These are phyloP conservation scores for Perca schrenkii DNA, from an alignment of 2,113 vertebrate genomes.

Conservation along the genomic window DNA sequence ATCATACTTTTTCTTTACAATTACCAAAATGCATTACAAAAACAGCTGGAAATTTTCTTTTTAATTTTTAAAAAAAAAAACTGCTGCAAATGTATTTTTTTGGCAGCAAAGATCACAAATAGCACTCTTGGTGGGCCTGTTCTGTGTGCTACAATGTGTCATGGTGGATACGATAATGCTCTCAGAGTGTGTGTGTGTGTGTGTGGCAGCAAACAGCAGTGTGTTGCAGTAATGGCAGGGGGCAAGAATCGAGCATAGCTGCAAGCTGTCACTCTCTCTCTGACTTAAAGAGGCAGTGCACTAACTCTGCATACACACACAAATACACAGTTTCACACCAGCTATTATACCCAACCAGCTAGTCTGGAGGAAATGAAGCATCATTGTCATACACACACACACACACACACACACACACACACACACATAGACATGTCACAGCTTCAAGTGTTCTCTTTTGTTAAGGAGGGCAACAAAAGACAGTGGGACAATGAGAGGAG, in stretches of 20 bases:
- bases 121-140: slow-evolving; percentile 12
- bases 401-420: slow-evolving; percentile 28
- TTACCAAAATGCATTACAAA: neutral
- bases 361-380: slow-evolving; percentile 73
- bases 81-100: neutral
- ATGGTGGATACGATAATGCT: slow-evolving; percentile 44
- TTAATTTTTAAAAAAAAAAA: neutral
- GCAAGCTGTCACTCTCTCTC: slow-evolving; percentile 80
- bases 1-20: neutral
- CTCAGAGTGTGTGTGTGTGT: slow-evolving; percentile 54
- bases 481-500: slow-evolving; percentile 67
- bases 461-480: slow-evolving; percentile 66
- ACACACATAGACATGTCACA: slow-evolving; percentile 29
- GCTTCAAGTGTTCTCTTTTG: slow-evolving; percentile 64
- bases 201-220: slow-evolving; percentile 62
- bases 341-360: slow-evolving; percentile 66
- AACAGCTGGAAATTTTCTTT: neutral
- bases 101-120: neutral
- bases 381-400: slow-evolving; percentile 62
- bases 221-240: slow-evolving; percentile 70
- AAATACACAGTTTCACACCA: slow-evolving; percentile 47
- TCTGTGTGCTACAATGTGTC: slow-evolving; percentile 32
- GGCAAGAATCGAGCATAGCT: slow-evolving; percentile 71
- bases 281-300: slow-evolving; percentile 76
- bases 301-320: slow-evolving; percentile 52